Evolutionary conservation across 2,888 invertebrate genomes (phyloP), one percentile per base, ranked within the genome.

Genomic region (Limenitis arthemis): DNA sequence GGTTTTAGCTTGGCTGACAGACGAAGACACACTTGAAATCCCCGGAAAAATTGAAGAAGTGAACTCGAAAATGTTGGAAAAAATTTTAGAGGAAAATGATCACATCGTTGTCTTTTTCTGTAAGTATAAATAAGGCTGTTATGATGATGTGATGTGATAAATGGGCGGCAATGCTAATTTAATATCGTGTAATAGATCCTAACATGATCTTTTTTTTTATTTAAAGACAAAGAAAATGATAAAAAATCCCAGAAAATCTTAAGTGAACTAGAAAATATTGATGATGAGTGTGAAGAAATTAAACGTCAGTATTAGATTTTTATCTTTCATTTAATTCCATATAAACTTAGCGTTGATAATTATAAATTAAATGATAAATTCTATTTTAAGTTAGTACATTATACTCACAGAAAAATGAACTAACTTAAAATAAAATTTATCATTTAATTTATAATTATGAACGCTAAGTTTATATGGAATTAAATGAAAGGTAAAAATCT

Each of bases 21-120:
- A 96, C 69, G 96, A 96, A 72, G 91, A 96, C 59, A 96, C 95
- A 5, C 81, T 96, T 8, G 95, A 96, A 78, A 94, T 96, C 68
- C 96, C 96, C 6, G 97, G 97, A 53, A 92, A 94, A 75, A 97
- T 97, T 66, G 97, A 97, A 74, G 96, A 97, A 80, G 95, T 97
- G 36, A 97, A 97, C 70, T 88, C 90, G 1, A 93, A 90, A 72
- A 96, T 97, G 96, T 80, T 97, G 72, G 96, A 96, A 68, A 96
- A 95, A 72, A 93, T 96, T 61, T 86, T 97, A 57, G 90, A 92
- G 55, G 94, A 95, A 73, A 94, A 95, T 63, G 93, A 95, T 64
- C 93, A 95, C 68, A 92, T 96, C 44, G 96, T 96, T 43, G 96
- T 96, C 12, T 95, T 96, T 75, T 97, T 97, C 87, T 97, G 96